Evolutionary conservation across 2,113 vertebrate genomes (phyloP).

Genomic region (Speoplatyrhinus poulsoni): DNA sequence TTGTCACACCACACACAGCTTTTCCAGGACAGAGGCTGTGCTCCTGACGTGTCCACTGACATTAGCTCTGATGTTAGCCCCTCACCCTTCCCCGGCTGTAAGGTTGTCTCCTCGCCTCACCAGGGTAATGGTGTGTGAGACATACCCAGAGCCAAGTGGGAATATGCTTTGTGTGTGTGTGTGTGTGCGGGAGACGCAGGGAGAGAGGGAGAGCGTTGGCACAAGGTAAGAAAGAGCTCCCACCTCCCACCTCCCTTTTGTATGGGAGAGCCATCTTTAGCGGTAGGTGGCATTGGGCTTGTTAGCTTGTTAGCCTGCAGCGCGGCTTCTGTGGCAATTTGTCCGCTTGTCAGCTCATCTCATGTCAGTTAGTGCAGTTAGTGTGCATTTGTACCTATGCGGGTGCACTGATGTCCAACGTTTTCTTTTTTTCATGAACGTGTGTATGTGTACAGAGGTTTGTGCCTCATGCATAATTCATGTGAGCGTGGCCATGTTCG

Average conservation of each 20-base stretch:
- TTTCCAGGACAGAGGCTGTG: slow-evolving; percentile 69
- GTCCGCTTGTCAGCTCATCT: background rate
- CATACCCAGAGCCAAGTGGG: slow-evolving; percentile 51
- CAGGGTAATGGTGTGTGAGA: slow-evolving; percentile 73
- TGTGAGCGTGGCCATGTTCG: no score
- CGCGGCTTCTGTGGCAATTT: background rate
- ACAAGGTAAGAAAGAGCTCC: background rate
- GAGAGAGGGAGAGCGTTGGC: background rate
- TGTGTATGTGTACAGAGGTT: no score
- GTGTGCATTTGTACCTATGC: no score
- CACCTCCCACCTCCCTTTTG: background rate
- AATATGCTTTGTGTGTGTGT: slow-evolving; percentile 31
- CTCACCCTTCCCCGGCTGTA: slow-evolving; percentile 27
- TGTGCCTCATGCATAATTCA: no score
- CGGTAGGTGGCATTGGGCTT: background rate
- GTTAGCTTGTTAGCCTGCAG: background rate
- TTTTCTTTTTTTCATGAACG: no score
- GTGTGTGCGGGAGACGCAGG: background rate
- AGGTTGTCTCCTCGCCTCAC: slow-evolving; percentile 70
- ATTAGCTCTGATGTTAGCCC: slow-evolving; percentile 65
- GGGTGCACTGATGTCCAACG: no score
- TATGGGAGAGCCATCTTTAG: background rate
- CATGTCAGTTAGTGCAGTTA: no score
- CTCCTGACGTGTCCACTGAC: slow-evolving; percentile 75
- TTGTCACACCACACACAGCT: slow-evolving; percentile 73